A percentile compares a stretch with the other conserved stretches of the same genome.
Evolutionary conservation across 2,888 invertebrate species (phyloP).

Genomic region (Heliconius sara): DNA sequence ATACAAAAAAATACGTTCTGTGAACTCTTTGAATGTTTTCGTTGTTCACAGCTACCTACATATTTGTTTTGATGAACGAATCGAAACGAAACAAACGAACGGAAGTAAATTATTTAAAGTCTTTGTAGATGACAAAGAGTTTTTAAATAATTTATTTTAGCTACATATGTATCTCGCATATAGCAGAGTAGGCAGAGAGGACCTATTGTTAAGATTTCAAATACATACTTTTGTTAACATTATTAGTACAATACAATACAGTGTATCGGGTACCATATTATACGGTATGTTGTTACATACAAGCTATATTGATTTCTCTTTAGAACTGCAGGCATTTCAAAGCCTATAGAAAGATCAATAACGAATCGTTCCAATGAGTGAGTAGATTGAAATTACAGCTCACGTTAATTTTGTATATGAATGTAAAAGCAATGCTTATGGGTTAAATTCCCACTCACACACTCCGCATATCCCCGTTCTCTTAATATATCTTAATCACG

Average conservation of each 20-base stretch:
- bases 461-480: too few species aligned
- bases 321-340: constrained; percentile 7
- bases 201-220: not conserved
- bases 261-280: not conserved
- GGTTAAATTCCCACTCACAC: not conserved
- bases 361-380: not conserved
- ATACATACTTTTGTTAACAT: not conserved
- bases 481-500: too few species aligned
- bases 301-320: constrained; percentile 16
- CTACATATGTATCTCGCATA: too few species aligned
- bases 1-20: too few species aligned
- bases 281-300: not conserved
- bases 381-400: not conserved
- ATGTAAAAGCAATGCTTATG: not conserved
- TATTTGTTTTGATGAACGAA: too few species aligned
- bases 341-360: not conserved
- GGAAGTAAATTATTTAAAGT: too few species aligned
- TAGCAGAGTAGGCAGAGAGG: too few species aligned
- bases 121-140: too few species aligned
- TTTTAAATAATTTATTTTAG: too few species aligned
- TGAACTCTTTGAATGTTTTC: too few species aligned
- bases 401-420: not conserved
- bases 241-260: not conserved
- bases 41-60: too few species aligned
- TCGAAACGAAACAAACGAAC: too few species aligned